Evolutionary conservation across 1,140 invertebrate genomes (phyloP), one percentile per base, ranked within the genome.

Genomic region (Drosophila ogumai): DNA sequence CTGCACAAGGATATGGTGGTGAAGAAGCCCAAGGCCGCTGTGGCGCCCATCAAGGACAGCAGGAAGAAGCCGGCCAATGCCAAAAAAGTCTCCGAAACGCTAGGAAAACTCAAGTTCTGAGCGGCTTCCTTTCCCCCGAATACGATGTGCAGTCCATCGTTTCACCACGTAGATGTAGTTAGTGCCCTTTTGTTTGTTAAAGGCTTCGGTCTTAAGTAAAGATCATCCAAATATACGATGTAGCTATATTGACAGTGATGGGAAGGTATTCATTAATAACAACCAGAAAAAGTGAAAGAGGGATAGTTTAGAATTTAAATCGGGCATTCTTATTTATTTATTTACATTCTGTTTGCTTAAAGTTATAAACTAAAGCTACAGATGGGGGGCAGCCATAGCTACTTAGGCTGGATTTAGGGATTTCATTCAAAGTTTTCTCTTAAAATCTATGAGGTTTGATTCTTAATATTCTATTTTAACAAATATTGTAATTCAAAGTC

Each of bases 1-100:
- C 60, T 92, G 19, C 92, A 92, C 54, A 79, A 92, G 66, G 91
- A 92, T 55, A 64, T 92, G 87, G 92, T 92, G 15, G 81, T 92
- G 1, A 92, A 92, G 59, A 92, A 92, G 57, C 79, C 88, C 31
- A 90, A 92, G 46, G 60, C 82, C 25, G 44, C 64, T 0, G 78
- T 50, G 38, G 31, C 81, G 10, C 64, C 88, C 13, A 79, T 91
- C 28, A 91, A 82, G 38, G 86, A 82, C 49, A 73, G 46, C 59
- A 87, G 80, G 49, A 92, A 91, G 36, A 79, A 90, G 44, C 56
- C 91, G 13, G 84, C 80, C 6, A 92, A 90, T 59, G 22, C 91
- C 28, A 84, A 77, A 54, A 91, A 92, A 28, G 87, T 92, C 3
- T 80, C 86, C 6, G 73, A 90, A 25, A 81, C 90, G 41, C 55